Percentiles rank a stretch among this genome's conserved stretches.
Evolutionary conservation across 2,888 invertebrate species (phyloP).

Genomic region (Entomobrya proxima): DNA sequence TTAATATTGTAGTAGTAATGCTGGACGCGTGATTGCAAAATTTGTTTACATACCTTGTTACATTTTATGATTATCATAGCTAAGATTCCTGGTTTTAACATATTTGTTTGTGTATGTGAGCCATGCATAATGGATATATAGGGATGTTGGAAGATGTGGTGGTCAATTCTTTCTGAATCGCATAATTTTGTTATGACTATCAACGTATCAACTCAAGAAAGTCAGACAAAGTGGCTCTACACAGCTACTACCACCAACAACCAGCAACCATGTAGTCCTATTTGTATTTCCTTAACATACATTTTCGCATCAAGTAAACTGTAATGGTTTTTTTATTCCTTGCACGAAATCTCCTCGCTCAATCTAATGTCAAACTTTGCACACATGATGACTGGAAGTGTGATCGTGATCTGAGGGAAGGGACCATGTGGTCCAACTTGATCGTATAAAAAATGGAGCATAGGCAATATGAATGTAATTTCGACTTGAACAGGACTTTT

Average conservation of each 20-base stretch:
- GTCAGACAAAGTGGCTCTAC: no score
- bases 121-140: neutral
- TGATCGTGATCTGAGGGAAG: conserved; percentile 35
- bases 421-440: conserved; percentile 23
- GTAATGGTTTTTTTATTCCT: neutral
- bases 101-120: neutral
- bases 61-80: conserved; percentile 21
- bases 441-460: neutral
- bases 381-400: neutral
- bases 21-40: conserved; percentile 31
- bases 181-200: conserved; percentile 31
- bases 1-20: conserved; percentile 29
- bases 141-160: neutral
- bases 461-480: neutral
- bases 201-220: no score
- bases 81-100: neutral
- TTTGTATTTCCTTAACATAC: conserved; percentile 27
- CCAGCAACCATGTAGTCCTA: conserved; percentile 9
- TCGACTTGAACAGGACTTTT: neutral
- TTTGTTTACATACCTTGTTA: conserved; percentile 49
- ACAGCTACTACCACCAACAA: no score
- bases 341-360: neutral
- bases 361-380: neutral
- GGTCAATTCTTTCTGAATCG: neutral
- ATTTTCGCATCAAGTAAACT: neutral